Percentiles rank a stretch among this genome's conserved stretches.
Evolutionary conservation across 2,888 invertebrate genomes (phyloP).

Genomic region (Heliconius ismenius): DNA sequence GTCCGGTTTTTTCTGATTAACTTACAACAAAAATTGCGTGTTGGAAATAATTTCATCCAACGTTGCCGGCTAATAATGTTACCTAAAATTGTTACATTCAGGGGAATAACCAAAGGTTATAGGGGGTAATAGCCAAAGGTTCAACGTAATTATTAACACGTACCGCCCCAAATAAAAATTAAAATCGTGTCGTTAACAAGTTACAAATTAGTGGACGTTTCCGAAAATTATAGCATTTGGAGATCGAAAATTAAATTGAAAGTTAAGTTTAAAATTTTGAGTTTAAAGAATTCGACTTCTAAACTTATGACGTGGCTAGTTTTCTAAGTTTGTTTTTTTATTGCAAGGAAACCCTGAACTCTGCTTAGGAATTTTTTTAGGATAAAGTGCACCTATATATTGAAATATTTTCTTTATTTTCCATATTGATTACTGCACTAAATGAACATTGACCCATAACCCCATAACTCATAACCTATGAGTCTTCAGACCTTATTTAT

Average conservation of each 20-base stretch:
- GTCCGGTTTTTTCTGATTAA: background rate
- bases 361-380: background rate
- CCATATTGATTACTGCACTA: too few relatives aligned
- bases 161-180: slow-evolving; percentile 61
- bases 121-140: slow-evolving; percentile 53
- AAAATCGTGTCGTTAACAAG: slow-evolving; percentile 72
- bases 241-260: background rate
- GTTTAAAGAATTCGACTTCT: too few relatives aligned
- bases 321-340: too few relatives aligned
- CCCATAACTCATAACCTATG: too few relatives aligned
- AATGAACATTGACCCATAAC: too few relatives aligned
- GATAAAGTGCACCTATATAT: background rate
- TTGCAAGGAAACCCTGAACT: background rate
- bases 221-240: slow-evolving; percentile 20
- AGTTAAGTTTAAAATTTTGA: background rate
- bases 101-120: slow-evolving; percentile 61
- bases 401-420: too few relatives aligned
- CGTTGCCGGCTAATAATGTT: slow-evolving; percentile 60
- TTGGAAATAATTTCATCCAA: slow-evolving; percentile 28
- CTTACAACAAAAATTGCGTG: slow-evolving; percentile 31
- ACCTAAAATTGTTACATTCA: slow-evolving; percentile 67
- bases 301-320: too few relatives aligned
- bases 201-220: slow-evolving; percentile 39
- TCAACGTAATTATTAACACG: slow-evolving; percentile 61
- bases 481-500: too few relatives aligned